A percentile compares a stretch with the other conserved stretches of the same genome.
Conservation (phyloP, 1,140 invertebrate genomes). For the Adoxophyes honmai region DNA sequence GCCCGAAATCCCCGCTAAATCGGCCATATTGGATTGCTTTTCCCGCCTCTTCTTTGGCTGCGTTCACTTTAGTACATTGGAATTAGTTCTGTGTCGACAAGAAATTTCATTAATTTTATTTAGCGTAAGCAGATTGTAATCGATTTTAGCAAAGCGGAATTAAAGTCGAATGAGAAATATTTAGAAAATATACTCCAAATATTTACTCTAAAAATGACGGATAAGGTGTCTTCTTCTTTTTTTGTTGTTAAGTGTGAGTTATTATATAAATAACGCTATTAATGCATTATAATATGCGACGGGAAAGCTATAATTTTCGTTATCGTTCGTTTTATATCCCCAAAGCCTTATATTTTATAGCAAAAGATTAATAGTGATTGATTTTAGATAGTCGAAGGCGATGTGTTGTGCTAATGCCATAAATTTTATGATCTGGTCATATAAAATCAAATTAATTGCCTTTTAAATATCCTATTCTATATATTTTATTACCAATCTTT, state of each 20-base stretch:
- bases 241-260: too few species aligned
- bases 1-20: conserved; percentile 43
- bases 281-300: too few species aligned
- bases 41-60: conserved; percentile 37
- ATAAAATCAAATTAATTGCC: conserved; percentile 12
- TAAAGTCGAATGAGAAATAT: too few species aligned
- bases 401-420: neutral
- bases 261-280: too few species aligned
- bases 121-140: neutral
- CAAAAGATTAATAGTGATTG: conserved; percentile 19
- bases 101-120: conserved; percentile 13
- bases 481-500: neutral
- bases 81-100: conserved; percentile 1
- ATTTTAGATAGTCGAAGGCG: conserved; percentile 10
- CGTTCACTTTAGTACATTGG: conserved; percentile 9
- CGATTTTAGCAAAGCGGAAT: too few species aligned
- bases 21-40: conserved; percentile 60
- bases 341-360: conserved; percentile 21
- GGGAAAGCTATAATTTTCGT: neutral
- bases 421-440: conserved; percentile 5
- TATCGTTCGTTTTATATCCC: conserved; percentile 12
- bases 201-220: too few species aligned
- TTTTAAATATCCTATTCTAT: neutral
- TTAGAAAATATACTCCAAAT: too few species aligned
- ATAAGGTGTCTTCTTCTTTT: too few species aligned